Evolutionary conservation across 2,797 vertebrate species (phyloP), one percentile per base, ranked within the genome.

Genomic region (Gouania willdenowi): DNA sequence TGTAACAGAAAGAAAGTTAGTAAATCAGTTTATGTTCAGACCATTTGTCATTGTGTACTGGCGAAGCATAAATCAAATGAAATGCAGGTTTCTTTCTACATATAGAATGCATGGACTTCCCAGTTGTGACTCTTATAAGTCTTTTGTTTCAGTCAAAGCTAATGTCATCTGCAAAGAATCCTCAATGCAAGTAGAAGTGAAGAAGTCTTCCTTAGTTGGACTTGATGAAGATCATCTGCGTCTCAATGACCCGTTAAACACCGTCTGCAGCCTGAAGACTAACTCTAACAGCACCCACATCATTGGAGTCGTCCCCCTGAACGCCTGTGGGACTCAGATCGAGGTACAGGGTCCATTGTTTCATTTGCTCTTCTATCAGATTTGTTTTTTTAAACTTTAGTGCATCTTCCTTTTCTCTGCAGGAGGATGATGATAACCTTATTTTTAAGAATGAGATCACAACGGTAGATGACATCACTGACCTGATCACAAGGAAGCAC

Each of bases 381-480:
- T 0, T 8, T 6, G 2, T 1, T 13, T n/a, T 1, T 0, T 4
- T 2, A 32, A 6, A 12, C n/a, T 39, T 42, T 7, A 15, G 13
- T 19, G 1, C 4, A 3, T 12, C 3, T 19, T 2, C 3, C 6
- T 26, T 38, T 5, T 0, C 18, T 47, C 26, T 27, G 6, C 67
- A 88, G 87, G 87, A 88, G 13, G 78, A 84, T 3, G 46, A 51
- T 0, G 33, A 76, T 0, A 30, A 75, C 46, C 66, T 88, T 0
- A 44, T 72, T 3, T 89, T 87, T 58, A 81, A 65, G 43, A 89
- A 87, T 27, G 70, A 73, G 55, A 75, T 87, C 34, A 66, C 54
- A 16, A 43, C 76, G 0, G 18, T 54, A 0, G 54, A 82, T 2
- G 41, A 70, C 6, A 0, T 0, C 0, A 1, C 1, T 0, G 18